Conservation (phyloP, 1,140 invertebrate genomes). For the Physella acuta region DNA sequence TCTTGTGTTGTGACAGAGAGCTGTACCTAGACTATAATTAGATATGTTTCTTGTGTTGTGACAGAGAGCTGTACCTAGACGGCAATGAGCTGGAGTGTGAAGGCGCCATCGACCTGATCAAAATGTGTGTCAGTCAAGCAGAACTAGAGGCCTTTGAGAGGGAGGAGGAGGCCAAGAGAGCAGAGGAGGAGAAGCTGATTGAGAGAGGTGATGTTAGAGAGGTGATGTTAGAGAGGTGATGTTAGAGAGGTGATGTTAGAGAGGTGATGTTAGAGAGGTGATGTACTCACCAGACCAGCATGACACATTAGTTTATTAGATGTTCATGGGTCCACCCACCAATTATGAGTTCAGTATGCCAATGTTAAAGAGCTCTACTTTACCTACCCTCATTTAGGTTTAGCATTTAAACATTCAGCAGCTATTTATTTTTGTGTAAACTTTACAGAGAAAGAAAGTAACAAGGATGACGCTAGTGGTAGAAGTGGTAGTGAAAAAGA, state of each 20-base stretch:
- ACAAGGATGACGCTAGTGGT: slow-evolving; percentile 23
- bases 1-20: no score
- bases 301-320: no score
- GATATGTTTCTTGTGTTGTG: no score
- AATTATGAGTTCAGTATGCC: neutral
- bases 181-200: slow-evolving; percentile 44
- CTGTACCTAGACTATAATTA: no score
- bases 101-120: slow-evolving; percentile 53
- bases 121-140: slow-evolving; percentile 53
- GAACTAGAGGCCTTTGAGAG: slow-evolving; percentile 48
- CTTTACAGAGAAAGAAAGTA: slow-evolving; percentile 33
- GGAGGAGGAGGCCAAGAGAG: slow-evolving; percentile 45
- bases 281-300: no score
- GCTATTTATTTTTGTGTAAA: no score
- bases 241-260: neutral
- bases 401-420: no score
- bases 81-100: slow-evolving; percentile 57
- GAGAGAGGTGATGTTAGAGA: neutral
- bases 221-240: neutral
- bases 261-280: neutral
- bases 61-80: slow-evolving; percentile 57
- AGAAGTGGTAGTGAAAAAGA: slow-evolving; percentile 26
- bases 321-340: neutral
- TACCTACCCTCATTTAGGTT: no score
- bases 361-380: no score